Base-by-base conservation (phyloP, 2,888 invertebrate species). In the Anthophora plumipes region DNA sequence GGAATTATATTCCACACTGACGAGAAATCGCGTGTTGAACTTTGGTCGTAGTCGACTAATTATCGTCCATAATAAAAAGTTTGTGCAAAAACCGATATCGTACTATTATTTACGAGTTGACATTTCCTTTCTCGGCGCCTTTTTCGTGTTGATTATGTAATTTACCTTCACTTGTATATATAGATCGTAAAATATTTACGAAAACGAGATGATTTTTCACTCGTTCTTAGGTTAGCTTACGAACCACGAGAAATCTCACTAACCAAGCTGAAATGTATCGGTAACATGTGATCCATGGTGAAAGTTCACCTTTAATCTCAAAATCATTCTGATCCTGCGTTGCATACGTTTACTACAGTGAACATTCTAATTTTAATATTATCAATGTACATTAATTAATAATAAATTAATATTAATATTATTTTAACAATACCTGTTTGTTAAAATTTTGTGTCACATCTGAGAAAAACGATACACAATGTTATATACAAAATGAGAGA, bases 1-100 rank as follows among this genome's bases (percentile, higher is more conserved):
- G 12, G 31, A 14, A 63, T 52, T 31, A 54, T 14, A 20, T 63
- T 70, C 39, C n/a, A 37, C 14, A n/a, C 31, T 57, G 48, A 48
- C 70, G 31, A 48, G 50, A 20, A 41, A 48, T 63, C 54, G 46
- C 63, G n/a, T 39, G 20, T 11, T 72, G 82, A 84, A 84, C 85
- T 84, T 84, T 79, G 84, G 52, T 63, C 80, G 54, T 55, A 25
- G 41, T 1, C 37, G 22, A 70, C 70, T 76, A 85, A 85, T 75
- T 82, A 84, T 81, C 78, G 67, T 31, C 4, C 17, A 46, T 22
- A 55, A 59, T 71, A 64, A 79, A 71, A 79, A 70, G 52, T 22
- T 31, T 43, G 55, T 31, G 70, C 37, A 74, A 66, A 78, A 74
- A 81, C 60, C 25, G 41, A 64, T 77, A 82, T 55, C 55, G 46